Evolutionary conservation across 2,888 invertebrate species (phyloP), one percentile per base, ranked within the genome.

Genomic region (Lagria hirta): DNA sequence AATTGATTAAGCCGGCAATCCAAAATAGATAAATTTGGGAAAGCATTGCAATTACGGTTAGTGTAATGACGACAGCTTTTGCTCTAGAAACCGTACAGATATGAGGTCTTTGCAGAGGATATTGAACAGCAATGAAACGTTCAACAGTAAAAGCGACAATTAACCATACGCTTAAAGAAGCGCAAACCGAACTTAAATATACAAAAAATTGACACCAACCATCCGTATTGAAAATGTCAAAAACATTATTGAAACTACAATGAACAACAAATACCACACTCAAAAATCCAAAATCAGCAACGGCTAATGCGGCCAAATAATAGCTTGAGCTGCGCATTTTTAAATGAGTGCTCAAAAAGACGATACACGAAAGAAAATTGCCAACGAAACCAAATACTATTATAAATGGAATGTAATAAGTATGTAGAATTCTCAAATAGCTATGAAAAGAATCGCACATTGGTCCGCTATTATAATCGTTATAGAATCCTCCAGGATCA

Each of bases 141-240:
- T 84, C 84, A 1, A 82, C 78, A 1, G 84, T 84, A 61, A 84
- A 84, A 1, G 82, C 82, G 3, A 84, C 83, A 20, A 82, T 81
- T 17, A 83, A 67, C 83, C 83, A 84, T 2, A 82, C 82, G 56
- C 82, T 82, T 6, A 84, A 63, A 34, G 81, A 82, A 49, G 80
- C 79, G 71, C 77, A 80, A 3, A 68, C 67, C 22, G 68, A 64
- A 29, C 68, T 64, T 0, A 68, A 28, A 48, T 69, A 71, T 5
- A 67, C 59, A 20, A 65, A 63, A 12, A 62, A 41, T 42, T 71
- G 66, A 62, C 83, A 84, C 71, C 78, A 77, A 6, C 80, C 80
- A 12, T 75, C 69, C 23, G 67, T 69, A 60, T 78, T 75, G 62
- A 74, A 79, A 6, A 78, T 64, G 21, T 70, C 68, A 58, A 74